Base-by-base conservation (phyloP, 2,113 vertebrate species). In the Stegastes partitus region DNA sequence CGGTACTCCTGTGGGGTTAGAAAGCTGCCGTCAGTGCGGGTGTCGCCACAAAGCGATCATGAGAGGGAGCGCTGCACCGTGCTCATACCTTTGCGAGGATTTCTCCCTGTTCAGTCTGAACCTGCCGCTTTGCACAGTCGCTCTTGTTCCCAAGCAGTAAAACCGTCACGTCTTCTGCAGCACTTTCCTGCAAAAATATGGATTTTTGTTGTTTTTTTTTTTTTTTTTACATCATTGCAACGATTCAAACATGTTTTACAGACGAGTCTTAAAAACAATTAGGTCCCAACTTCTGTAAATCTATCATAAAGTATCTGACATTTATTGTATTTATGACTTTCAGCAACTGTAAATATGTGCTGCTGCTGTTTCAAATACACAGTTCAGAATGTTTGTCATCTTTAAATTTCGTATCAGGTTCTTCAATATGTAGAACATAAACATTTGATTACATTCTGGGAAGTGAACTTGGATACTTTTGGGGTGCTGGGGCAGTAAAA, bases 131-230 rank as follows among this genome's bases (percentile, higher is more conserved):
- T 34, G 76, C 74, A 0, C 91, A 66, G 84, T 99, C 97, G 0
- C 55, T 94, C 91, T 99, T 99, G 93, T 99, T 99, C 39, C 98
- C 97, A 3, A 99, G 92, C 21, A 99, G 95, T 68, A 99, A 87
- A 83, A 97, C 10, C 3, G 82, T 65, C 1, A 95, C 91, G 14
- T 93, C 79, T 0, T 94, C 93, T 0, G 81, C 51, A 44, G 95
- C 94, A 62, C 83, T 90, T 16, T 97, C 96, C 98, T 99, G 91
- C 16, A 75, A 83, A 8, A 83, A 84, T 12, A 83, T 1, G 12
- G 21, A 47, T n/a, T n/a, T n/a, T n/a, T n/a, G n/a, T n/a, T n/a
- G n/a, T n/a, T n/a, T n/a, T 39, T 12, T 21, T 25, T 69, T 74
- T 28, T 34, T 34, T 34, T 1, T 1, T 31, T 31, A 9, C 14